Conservation (phyloP, 2,113 vertebrate species). For the Burhinus bistriatus region DNA sequence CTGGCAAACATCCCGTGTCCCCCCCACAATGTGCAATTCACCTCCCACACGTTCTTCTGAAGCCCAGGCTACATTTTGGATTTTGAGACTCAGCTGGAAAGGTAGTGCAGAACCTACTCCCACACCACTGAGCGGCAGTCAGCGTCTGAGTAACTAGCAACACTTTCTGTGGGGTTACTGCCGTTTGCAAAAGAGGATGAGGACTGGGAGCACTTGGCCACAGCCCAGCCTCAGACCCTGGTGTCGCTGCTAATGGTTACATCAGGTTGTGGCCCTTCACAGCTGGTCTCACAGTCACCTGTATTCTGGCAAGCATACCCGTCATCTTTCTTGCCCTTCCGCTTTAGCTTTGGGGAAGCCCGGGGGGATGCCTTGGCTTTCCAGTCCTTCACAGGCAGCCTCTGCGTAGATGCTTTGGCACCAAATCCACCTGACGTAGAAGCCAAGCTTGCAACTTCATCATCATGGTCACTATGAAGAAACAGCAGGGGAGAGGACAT, state of each 20-base stretch:
- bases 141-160: background rate
- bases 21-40: background rate
- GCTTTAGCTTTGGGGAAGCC: conserved; percentile 88
- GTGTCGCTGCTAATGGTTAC: background rate
- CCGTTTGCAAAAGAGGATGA: accelerated
- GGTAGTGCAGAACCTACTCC: background rate
- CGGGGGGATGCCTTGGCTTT: conserved; percentile 87
- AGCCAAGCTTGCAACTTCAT: conserved; percentile 90
- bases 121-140: too few relatives aligned
- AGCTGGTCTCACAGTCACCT: background rate
- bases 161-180: background rate
- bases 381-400: conserved; percentile 94
- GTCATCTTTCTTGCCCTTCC: conserved; percentile 90
- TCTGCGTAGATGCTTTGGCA: conserved; percentile 81
- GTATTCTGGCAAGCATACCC: conserved; percentile 65
- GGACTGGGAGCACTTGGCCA: background rate
- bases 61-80: background rate
- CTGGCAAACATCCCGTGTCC: background rate
- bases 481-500: background rate
- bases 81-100: background rate
- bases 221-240: background rate
- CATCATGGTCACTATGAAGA: conserved; percentile 88
- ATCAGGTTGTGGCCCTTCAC: background rate
- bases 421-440: conserved; percentile 85
- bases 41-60: background rate